Evolutionary conservation across 2,888 invertebrate genomes (phyloP), one percentile per base, ranked within the genome.

Genomic region (Agrenia bidenticulata): DNA sequence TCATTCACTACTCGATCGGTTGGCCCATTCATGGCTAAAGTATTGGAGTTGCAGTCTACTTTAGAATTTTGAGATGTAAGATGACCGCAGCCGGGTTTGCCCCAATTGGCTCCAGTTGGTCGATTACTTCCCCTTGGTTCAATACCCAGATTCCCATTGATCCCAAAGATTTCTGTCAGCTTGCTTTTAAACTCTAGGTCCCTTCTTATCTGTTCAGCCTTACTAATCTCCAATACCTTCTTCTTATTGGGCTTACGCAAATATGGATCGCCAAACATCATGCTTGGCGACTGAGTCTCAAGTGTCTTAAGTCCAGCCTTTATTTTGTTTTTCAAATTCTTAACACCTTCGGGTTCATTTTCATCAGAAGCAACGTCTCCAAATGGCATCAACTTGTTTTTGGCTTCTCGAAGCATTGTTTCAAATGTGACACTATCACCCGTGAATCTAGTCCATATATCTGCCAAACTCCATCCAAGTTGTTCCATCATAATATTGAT

Each of bases 401-500:
- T 19, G 5, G 51, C 5, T 2, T 2, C 51, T 24, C 51, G 21
- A 23, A 23, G 23, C 23, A 57, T 19, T 2, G 7, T 19, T 19
- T 69, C 65, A 42, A 69, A 65, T 7, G 60, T 63, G 19, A 61
- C 59, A 2, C 32, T 51, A 21, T 65, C 50, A 7, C 69, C 70
- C 24, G 55, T 70, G 62, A 45, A 70, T 60, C 50, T 69, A 64
- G 61, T 63, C 65, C 59, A 74, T 24, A 64, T 70, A 63, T 63
- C 66, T 32, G 60, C 67, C 1, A 70, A 69, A 0, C 66, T 64
- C 74, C 74, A 74, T 5, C 74, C 72, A 11, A 74, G 45, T 53
- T 70, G 70, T 45, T 74, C 74, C 27, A 73, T 57, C 2, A 67
- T 41, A n/a, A 70, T 69, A 11, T 70, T 62, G 42, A 74, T 70